Evolutionary conservation across 2,888 invertebrate genomes (phyloP).

Genomic region (Suillia variegata): DNA sequence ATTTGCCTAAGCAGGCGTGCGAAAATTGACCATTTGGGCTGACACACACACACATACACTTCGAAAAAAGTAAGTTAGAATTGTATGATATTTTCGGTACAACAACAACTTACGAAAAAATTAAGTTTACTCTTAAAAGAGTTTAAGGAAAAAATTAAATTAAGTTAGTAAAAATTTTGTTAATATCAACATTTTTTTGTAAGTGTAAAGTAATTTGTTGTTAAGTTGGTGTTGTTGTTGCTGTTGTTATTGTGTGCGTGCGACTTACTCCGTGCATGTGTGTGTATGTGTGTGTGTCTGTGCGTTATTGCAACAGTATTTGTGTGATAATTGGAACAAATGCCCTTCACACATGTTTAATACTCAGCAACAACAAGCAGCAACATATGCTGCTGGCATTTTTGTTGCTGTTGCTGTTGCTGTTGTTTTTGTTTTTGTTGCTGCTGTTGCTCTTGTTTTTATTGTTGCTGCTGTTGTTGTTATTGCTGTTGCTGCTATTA

Average conservation of each 20-base stretch:
- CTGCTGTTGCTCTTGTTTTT: too few species aligned
- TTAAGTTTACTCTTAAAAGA: too few species aligned
- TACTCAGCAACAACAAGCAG: slow-evolving; percentile 43
- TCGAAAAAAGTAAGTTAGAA: too few species aligned
- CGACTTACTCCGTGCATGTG: background rate
- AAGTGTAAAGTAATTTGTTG: slow-evolving; percentile 41
- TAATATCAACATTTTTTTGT: too few species aligned
- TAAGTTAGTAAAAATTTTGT: too few species aligned
- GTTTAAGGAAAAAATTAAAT: too few species aligned
- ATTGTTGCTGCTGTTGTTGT: too few species aligned
- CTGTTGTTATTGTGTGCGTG: background rate
- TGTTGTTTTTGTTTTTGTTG: too few species aligned
- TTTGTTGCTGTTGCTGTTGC: too few species aligned
- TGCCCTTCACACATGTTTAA: slow-evolving; percentile 40
- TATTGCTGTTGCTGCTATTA: slow-evolving; percentile 44
- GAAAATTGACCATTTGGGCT: slow-evolving; percentile 51
- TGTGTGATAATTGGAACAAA: slow-evolving; percentile 48
- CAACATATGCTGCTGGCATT: slow-evolving; percentile 48
- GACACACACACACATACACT: slow-evolving; percentile 48
- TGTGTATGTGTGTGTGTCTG: slow-evolving; percentile 13
- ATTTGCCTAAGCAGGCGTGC: slow-evolving; percentile 52
- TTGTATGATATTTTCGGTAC: too few species aligned
- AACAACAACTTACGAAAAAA: too few species aligned
- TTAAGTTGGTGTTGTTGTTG: too few species aligned
- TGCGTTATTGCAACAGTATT: slow-evolving; percentile 15